Base-by-base conservation (phyloP, 2,113 vertebrate species). In the Crotalus helleri region DNA sequence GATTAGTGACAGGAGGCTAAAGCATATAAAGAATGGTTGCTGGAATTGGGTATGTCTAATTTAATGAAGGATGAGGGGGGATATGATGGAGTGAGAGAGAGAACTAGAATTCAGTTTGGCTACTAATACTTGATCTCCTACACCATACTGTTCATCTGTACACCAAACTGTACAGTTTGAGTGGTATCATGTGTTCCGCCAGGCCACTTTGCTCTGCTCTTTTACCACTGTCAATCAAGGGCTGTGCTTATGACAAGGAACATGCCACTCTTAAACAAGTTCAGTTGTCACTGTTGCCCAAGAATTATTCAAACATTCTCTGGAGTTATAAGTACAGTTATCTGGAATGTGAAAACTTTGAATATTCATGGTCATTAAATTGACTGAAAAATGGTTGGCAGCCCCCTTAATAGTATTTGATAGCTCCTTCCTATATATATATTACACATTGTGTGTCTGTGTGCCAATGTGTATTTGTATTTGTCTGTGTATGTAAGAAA, bases 221-320 rank as follows among this genome's bases (percentile, higher is more conserved):
- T 95, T 94, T 94, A 88, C 91, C 96, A 93, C 93, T 95, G 92
- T 92, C 92, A 94, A 90, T n/a, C 91, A 0, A 86, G 91, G 91
- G 94, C 87, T 96, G 93, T 94, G 94, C 93, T 91, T 92, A 85
- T 91, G 91, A 93, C 87, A 94, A 95, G 94, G 17, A 96, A 55
- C 89, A 57, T 92, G 33, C 86, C 0, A 11, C 92, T 92, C 92
- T 81, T 1, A 26, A 87, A 92, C 88, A 53, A 3, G 0, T 87
- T 95, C 94, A 94, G 94, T 95, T 96, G 96, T 93, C 87, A 88
- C 0, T 51, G 46, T 24, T 87, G 85, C 21, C 23, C 21, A 51
- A 51, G 46, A 21, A 53, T 89, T 95, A 90, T 95, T 69, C 57
- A 95, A 94, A 87, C 4, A 0, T 92, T 91, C 92, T 95, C 93